Evolutionary conservation across 2,797 vertebrate genomes (phyloP).

Genomic region (Xiphophorus birchmanni): DNA sequence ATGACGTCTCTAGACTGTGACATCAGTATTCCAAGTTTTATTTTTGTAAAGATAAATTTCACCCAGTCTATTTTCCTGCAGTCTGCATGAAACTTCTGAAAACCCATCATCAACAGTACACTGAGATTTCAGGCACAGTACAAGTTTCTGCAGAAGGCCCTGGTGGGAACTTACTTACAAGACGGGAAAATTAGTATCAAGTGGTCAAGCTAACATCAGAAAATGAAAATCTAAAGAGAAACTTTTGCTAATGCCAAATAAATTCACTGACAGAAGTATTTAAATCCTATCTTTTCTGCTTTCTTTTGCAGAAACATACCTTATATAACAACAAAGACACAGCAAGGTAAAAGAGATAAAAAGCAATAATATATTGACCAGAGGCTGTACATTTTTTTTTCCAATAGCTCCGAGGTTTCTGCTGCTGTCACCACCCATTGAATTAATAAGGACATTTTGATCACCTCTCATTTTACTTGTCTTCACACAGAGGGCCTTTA

Average conservation of each 20-base stretch:
- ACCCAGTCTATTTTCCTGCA: not conserved
- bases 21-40: not conserved
- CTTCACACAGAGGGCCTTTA: not conserved
- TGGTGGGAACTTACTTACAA: not conserved
- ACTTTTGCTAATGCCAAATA: not conserved
- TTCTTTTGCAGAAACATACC: not conserved
- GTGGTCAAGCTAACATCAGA: not conserved
- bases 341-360: not conserved
- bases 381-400: not conserved
- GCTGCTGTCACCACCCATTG: not conserved
- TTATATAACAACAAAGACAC: not conserved
- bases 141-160: not conserved
- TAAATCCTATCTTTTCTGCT: not conserved
- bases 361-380: not conserved
- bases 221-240: not conserved
- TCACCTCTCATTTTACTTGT: slow-evolving; percentile 6
- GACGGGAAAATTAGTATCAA: not conserved
- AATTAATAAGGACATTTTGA: not conserved
- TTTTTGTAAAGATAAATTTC: not conserved
- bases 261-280: not conserved
- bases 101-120: not conserved
- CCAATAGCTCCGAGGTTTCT: not conserved
- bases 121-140: not conserved
- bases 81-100: not conserved
- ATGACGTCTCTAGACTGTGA: not conserved